Conservation (phyloP, 1,140 invertebrate genomes). For the Drosophila lini region DNA sequence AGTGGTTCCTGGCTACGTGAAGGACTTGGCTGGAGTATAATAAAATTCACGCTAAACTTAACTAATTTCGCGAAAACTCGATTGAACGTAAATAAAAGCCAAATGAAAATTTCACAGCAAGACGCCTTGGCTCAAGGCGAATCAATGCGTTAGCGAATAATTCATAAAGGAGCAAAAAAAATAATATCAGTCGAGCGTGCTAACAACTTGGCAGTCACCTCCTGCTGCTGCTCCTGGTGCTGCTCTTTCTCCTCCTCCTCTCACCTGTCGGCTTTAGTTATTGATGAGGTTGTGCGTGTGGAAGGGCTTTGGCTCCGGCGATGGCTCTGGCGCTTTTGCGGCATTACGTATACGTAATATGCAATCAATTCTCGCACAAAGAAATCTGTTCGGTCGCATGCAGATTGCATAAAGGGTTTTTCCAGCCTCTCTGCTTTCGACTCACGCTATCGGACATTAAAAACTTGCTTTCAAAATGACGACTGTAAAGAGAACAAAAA, state of each 20-base stretch:
- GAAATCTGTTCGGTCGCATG: constrained; percentile 38
- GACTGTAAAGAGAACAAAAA: constrained; percentile 6
- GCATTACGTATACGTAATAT: constrained; percentile 50
- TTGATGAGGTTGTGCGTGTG: constrained; percentile 41
- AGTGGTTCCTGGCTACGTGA: constrained; percentile 5
- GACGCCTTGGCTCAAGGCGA: constrained; percentile 33
- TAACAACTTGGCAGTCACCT: constrained; percentile 37
- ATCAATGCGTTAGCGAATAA: constrained; percentile 59
- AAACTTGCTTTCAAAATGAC: constrained; percentile 23
- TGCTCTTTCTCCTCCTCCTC: background rate
- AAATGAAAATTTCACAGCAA: constrained; percentile 62
- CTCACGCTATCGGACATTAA: constrained; percentile 6
- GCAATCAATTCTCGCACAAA: constrained; percentile 46
- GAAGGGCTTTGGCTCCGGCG: background rate
- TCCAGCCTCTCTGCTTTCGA: constrained; percentile 13
- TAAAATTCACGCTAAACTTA: constrained; percentile 65
- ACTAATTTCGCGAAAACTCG: constrained; percentile 66
- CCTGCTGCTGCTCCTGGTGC: background rate
- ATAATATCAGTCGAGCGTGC: constrained; percentile 59
- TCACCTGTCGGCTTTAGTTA: constrained; percentile 39
- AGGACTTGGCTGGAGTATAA: constrained; percentile 21
- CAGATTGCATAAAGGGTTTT: constrained; percentile 40
- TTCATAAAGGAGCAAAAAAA: constrained; percentile 56
- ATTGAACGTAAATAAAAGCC: constrained; percentile 64
- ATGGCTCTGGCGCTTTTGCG: constrained; percentile 22